These are phyloP conservation scores for Eulithis prunata DNA, from an alignment of 2,888 invertebrate species.

Conservation along the genomic window DNA sequence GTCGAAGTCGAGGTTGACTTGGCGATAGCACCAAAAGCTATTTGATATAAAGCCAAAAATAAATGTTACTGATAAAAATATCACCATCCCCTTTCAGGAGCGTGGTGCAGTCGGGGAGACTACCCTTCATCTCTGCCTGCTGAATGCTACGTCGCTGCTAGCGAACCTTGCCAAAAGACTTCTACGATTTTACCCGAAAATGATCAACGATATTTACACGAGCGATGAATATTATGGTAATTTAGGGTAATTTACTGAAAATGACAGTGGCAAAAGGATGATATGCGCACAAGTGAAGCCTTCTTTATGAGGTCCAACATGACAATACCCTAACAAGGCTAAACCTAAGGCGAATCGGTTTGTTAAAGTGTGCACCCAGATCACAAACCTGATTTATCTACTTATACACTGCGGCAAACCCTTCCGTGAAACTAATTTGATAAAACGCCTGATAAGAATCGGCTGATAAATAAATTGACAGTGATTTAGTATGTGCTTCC, in stretches of 20 bases:
- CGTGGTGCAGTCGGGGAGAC: slow-evolving; percentile 98
- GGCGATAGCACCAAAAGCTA: neutral
- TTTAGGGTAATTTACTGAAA: slow-evolving; percentile 86
- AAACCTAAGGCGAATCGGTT: too few relatives aligned
- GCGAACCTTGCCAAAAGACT: slow-evolving; percentile 97
- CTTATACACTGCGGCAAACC: slow-evolving; percentile 32
- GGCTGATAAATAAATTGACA: slow-evolving; percentile 53
- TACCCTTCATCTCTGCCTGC: slow-evolving; percentile 95
- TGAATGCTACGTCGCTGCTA: slow-evolving; percentile 95
- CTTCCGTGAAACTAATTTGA: slow-evolving; percentile 58
- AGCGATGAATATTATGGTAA: slow-evolving; percentile 98
- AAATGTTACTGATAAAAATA: neutral
- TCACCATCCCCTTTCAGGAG: slow-evolving; percentile 81
- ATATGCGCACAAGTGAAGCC: too few relatives aligned
- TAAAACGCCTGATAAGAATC: slow-evolving; percentile 64
- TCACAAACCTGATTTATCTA: slow-evolving; percentile 27
- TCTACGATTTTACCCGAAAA: slow-evolving; percentile 95
- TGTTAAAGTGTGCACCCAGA: neutral
- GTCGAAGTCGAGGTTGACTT: too few relatives aligned
- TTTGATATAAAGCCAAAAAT: neutral
- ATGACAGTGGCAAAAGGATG: too few relatives aligned
- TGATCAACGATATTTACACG: slow-evolving; percentile 98
- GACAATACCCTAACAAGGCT: too few relatives aligned
- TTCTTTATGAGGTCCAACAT: too few relatives aligned
- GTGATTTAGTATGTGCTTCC: slow-evolving; percentile 59